phyloP scores from a whole-genome alignment of 2,113 vertebrate species.

The Saccopteryx bilineata region DNA sequence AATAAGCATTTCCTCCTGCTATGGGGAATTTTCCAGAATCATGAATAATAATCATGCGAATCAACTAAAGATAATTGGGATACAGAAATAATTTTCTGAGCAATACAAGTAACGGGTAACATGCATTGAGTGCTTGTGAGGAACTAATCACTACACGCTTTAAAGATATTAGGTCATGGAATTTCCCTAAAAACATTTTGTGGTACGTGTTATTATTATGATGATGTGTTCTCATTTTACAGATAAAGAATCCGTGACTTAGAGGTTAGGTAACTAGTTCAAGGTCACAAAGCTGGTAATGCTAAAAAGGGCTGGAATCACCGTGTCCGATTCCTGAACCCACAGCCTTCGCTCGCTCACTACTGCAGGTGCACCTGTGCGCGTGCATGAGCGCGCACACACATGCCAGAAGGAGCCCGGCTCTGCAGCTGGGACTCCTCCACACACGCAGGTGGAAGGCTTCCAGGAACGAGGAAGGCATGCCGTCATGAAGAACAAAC shows the following conservation, averaged over 20 bases:
- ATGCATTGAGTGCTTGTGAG: conserved; percentile 31
- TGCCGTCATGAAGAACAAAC: neutral
- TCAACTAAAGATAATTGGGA: conserved; percentile 58
- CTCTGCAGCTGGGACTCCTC: neutral
- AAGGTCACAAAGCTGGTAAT: conserved; percentile 47
- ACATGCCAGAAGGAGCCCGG: neutral
- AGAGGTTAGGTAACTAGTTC: conserved; percentile 15
- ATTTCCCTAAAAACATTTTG: neutral
- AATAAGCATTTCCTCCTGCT: conserved; percentile 40
- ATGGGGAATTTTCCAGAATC: conserved; percentile 48
- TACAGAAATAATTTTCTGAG: conserved; percentile 64
- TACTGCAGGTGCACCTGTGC: rapidly evolving
- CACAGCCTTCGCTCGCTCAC: neutral
- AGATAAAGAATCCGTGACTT: neutral
- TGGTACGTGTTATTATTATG: neutral
- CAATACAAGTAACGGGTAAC: conserved; percentile 16
- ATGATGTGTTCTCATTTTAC: conserved; percentile 17
- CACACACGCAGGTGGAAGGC: neutral
- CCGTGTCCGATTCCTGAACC: neutral
- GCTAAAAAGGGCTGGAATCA: neutral
- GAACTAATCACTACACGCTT: neutral
- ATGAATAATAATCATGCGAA: conserved; percentile 65
- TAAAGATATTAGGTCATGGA: conserved; percentile 21
- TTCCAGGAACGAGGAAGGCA: neutral
- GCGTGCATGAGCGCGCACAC: neutral